phyloP scores from a whole-genome alignment of 2,888 invertebrate genomes.

The Drosophila lutescens region DNA sequence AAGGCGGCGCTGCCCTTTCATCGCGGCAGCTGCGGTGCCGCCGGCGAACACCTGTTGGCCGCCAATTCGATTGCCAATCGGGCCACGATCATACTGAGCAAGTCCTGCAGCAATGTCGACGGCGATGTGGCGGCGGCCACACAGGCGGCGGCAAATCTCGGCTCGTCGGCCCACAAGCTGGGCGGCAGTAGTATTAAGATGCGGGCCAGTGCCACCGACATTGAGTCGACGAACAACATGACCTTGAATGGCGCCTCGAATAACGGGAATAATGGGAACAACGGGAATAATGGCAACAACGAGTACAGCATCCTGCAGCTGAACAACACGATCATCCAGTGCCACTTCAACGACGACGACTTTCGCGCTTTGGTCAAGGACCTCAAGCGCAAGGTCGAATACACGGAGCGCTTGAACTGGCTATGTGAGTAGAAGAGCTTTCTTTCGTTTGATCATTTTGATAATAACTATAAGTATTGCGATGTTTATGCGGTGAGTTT shows the following conservation, averaged over 20 bases:
- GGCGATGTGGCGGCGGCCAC: slow-evolving; percentile 51
- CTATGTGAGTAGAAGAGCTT: slow-evolving; percentile 82
- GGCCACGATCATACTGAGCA: slow-evolving; percentile 83
- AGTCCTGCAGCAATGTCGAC: slow-evolving; percentile 83
- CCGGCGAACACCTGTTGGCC: slow-evolving; percentile 82
- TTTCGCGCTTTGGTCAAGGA: slow-evolving; percentile 83
- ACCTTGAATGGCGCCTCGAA: slow-evolving; percentile 65
- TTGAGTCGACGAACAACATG: slow-evolving; percentile 62
- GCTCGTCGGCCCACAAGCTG: slow-evolving; percentile 11
- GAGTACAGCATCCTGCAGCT: slow-evolving; percentile 84
- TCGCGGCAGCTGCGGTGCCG: slow-evolving; percentile 83
- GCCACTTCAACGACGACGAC: slow-evolving; percentile 84
- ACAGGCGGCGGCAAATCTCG: slow-evolving; percentile 18
- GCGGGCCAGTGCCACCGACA: slow-evolving; percentile 71
- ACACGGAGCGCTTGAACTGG: slow-evolving; percentile 85
- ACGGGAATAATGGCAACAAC: slow-evolving; percentile 81
- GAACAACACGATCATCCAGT: slow-evolving; percentile 84
- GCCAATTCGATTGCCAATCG: slow-evolving; percentile 83
- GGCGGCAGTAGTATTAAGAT: slow-evolving; percentile 49
- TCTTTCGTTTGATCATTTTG: neutral
- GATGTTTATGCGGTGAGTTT: too few species aligned
- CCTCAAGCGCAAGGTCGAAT: slow-evolving; percentile 84
- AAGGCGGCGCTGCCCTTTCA: slow-evolving; percentile 77
- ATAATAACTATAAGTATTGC: too few species aligned
- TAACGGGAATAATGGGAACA: slow-evolving; percentile 72